Evolutionary conservation across 2,888 invertebrate species (phyloP).

Genomic region (Latrodectus elegans): DNA sequence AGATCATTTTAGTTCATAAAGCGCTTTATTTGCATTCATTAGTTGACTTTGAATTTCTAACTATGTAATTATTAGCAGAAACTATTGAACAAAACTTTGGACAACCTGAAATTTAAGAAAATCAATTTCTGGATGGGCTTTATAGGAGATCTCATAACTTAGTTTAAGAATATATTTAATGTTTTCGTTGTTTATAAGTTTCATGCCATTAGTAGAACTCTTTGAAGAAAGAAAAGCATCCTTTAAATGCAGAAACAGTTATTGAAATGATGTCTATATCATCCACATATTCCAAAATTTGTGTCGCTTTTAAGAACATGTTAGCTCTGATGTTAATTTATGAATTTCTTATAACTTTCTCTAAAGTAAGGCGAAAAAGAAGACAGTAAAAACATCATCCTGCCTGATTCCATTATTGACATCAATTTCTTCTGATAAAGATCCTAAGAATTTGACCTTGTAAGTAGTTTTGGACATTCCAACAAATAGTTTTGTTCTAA

Average conservation of each 20-base stretch:
- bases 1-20: background rate
- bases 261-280: background rate
- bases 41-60: background rate
- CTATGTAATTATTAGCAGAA: background rate
- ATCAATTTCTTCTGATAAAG: background rate
- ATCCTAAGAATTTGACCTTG: background rate
- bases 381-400: too few relatives aligned
- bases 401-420: background rate
- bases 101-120: background rate
- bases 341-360: too few relatives aligned
- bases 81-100: background rate
- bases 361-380: background rate
- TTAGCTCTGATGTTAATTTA: background rate
- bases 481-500: background rate
- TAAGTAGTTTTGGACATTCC: background rate
- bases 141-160: background rate
- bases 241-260: background rate
- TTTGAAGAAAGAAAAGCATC: background rate
- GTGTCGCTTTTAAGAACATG: background rate
- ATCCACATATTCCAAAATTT: background rate
- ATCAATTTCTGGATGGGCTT: background rate
- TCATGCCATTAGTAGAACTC: background rate
- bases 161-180: background rate
- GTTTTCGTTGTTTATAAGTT: background rate
- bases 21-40: background rate